Evolutionary conservation across 2,888 invertebrate species (phyloP), one percentile per base, ranked within the genome.

Genomic region (Morpho helenor): DNA sequence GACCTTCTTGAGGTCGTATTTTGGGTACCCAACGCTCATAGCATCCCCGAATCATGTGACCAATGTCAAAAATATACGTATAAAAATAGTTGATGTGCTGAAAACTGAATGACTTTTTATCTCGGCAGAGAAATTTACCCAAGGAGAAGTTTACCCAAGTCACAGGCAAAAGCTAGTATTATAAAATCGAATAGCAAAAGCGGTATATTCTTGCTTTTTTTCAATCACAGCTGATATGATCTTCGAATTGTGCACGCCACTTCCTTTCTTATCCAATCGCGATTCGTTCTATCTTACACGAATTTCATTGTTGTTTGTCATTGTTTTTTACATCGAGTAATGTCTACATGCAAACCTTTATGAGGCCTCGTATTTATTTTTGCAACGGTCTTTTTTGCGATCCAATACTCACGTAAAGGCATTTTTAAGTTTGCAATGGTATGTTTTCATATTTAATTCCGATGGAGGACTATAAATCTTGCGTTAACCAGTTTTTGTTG

Each of bases 201-300:
- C 31, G 31, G 31, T 31, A 31, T 31, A 31, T 31, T 31, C 31
- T 31, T 22, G 42, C 7, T 31, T 53, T 56, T 59, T 58, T 58
- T 49, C 52, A 52, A 39, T 40, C 52, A 49, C 31, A 56, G 41
- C 52, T 56, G 60, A 60, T 60, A 57, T 57, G 50, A 57, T 60
- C 57, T 51, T 60, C 53, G 57, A 51, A 60, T 52, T 56, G 56
- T 43, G 54, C 54, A 56, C 56, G 60, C 53, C 48, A 57, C 60
- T 60, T 60, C 57, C 61, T 51, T 54, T 57, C 57, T 40, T 50
- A 53, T 47, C 51, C 54, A 56, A 59, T 56, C 49, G 60, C 57
- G 47, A 51, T 53, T 60, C 60, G 46, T 60, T 60, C 57, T 53
- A 49, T 57, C 52, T 60, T 54, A 54, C 57, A 60, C 60, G 60